Base-by-base conservation (phyloP, 2,797 vertebrate genomes). In the Varecia variegata region DNA sequence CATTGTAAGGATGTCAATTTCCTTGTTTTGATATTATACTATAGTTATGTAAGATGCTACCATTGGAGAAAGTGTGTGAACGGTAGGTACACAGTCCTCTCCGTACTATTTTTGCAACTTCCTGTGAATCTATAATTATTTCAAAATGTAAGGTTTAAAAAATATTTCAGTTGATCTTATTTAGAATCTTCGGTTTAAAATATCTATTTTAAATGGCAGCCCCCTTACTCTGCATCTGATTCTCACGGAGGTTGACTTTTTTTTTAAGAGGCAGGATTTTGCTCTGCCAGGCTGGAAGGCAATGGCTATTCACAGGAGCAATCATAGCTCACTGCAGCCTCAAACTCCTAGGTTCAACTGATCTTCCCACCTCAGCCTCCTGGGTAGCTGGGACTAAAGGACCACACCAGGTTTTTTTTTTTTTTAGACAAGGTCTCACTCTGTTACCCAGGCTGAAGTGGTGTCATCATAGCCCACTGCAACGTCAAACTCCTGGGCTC, bases 111-210 rank as follows among this genome's bases (percentile, higher is more conserved):
- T 86, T 80, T 90, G 62, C 38, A 73, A 81, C 50, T 82, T 76
- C 62, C 81, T 95, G 27, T 90, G 54, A 86, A 79, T 82, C 68
- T 77, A 1, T 74, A 65, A 83, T 71, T 85, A 91, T 79, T 92
- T 95, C 56, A 80, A 88, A 93, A 95, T 70, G 62, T 30, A 68
- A 52, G 45, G 21, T n/a, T 76, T 67, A 25, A 67, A 62, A 90
- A 79, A 88, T 54, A 73, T 5, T 82, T 81, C 7, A 27, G 27
- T 93, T 74, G 38, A 90, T 67, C 43, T 74, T 65, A 74, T 86
- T 56, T 23, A 94, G 52, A 80, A 52, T 32, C 50, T 67, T 94
- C 54, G 71, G 12, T 79, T 94, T 81, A 86, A 86, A 71, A 12
- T 25, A 32, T 18, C n/a, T 80, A 67, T 79, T 65, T 80, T 82